Evolutionary conservation across 2,888 invertebrate genomes (phyloP).

Genomic region (Cordylochernes scorpioides): DNA sequence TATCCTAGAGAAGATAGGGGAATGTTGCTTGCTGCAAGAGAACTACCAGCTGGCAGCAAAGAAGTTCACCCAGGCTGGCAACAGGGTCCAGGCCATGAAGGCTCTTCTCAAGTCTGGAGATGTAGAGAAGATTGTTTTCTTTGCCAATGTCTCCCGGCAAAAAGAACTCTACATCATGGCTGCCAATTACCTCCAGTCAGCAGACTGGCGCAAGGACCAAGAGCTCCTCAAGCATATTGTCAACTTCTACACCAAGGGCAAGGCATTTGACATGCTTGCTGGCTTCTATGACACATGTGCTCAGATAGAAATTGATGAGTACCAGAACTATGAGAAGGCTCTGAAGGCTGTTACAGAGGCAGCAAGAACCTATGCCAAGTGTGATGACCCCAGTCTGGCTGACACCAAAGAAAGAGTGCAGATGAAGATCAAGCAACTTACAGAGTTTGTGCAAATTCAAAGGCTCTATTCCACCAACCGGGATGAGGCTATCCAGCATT

Average conservation of each 20-base stretch:
- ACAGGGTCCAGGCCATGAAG: constrained; percentile 71
- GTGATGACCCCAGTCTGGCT: constrained; percentile 15
- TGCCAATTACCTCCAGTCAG: constrained; percentile 75
- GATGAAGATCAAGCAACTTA: constrained; percentile 11
- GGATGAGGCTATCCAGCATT: constrained; percentile 31
- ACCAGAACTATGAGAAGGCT: constrained; percentile 82
- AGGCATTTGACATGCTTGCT: constrained; percentile 62
- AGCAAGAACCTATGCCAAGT: constrained; percentile 36
- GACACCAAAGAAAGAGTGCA: constrained; percentile 10
- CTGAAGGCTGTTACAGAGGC: constrained; percentile 72
- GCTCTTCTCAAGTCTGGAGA: constrained; percentile 87
- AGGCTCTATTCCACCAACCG: constrained; percentile 30
- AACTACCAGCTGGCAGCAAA: constrained; percentile 89
- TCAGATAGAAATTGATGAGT: constrained; percentile 58
- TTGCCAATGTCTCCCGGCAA: constrained; percentile 68
- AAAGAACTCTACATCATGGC: constrained; percentile 80
- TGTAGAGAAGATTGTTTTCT: constrained; percentile 83
- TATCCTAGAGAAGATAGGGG: constrained; percentile 58
- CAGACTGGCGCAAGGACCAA: constrained; percentile 70
- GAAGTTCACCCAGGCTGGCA: constrained; percentile 85
- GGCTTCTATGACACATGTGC: constrained; percentile 90
- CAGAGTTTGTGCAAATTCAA: constrained; percentile 10
- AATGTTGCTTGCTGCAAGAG: constrained; percentile 66
- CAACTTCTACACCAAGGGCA: constrained; percentile 76
- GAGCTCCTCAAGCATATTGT: constrained; percentile 72